A percentile compares a stretch with the other conserved stretches of the same genome.
These are phyloP conservation scores for Pasiphila rectangulata DNA, from an alignment of 2,888 invertebrate genomes.

Conservation along the genomic window DNA sequence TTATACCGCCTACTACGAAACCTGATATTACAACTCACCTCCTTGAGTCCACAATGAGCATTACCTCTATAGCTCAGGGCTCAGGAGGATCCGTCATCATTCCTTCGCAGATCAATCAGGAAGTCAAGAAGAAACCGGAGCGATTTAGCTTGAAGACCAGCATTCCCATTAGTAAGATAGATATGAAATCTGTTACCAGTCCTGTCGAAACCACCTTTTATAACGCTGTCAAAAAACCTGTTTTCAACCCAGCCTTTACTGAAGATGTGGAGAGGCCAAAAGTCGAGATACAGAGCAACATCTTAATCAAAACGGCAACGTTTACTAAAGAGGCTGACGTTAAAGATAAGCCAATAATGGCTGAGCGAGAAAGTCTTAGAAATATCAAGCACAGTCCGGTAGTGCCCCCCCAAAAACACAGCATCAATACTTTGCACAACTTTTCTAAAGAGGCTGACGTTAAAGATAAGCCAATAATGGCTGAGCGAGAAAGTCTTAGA, in stretches of 20 bases:
- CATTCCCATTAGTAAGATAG: slow-evolving; percentile 74
- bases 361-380: slow-evolving; percentile 8
- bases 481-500: slow-evolving; percentile 8
- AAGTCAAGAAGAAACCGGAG: slow-evolving; percentile 62
- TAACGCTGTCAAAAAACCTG: slow-evolving; percentile 34
- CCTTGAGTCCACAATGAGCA: slow-evolving; percentile 57
- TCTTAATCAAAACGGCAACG: slow-evolving; percentile 63
- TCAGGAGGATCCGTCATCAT: slow-evolving; percentile 56
- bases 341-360: slow-evolving; percentile 24
- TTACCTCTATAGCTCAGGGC: slow-evolving; percentile 58
- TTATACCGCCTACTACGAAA: slow-evolving; percentile 47
- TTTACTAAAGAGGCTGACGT: slow-evolving; percentile 45
- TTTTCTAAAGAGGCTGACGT: slow-evolving; percentile 45
- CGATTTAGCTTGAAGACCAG: slow-evolving; percentile 73
- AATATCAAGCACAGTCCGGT: slow-evolving; percentile 8
- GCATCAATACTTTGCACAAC: no score
- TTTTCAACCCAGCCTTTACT: slow-evolving; percentile 43
- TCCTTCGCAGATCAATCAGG: slow-evolving; percentile 41
- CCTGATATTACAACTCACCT: slow-evolving; percentile 37
- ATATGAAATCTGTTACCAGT: slow-evolving; percentile 66
- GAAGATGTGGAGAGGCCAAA: slow-evolving; percentile 41
- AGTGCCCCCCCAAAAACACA: slow-evolving; percentile 39
- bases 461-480: slow-evolving; percentile 24
- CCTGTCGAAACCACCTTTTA: slow-evolving; percentile 27
- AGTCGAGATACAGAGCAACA: slow-evolving; percentile 71